A percentile compares a stretch with the other conserved stretches of the same genome.
Conservation (phyloP, 2,113 vertebrate genomes). For the Pseudorasbora parva region DNA sequence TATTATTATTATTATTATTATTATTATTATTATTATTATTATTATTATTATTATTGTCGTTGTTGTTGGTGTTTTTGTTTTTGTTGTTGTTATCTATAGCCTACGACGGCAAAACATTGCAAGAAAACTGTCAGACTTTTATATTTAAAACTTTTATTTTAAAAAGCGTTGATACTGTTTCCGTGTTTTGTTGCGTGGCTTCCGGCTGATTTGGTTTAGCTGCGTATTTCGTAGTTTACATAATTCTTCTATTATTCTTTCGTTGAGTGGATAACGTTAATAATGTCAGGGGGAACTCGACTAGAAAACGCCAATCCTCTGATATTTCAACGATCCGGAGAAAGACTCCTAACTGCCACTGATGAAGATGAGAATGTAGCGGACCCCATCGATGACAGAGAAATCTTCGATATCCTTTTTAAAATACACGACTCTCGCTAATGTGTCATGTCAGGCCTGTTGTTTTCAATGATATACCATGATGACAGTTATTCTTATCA, state of each 20-base stretch:
- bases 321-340: slow-evolving; percentile 80
- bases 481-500: background rate
- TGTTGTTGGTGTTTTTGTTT: too few relatives aligned
- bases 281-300: slow-evolving; percentile 61
- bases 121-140: background rate
- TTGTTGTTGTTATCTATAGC: background rate
- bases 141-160: slow-evolving; percentile 11
- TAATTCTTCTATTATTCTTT: background rate
- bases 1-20: too few relatives aligned
- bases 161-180: background rate
- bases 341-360: slow-evolving; percentile 77
- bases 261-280: background rate
- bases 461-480: background rate
- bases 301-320: slow-evolving; percentile 85
- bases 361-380: slow-evolving; percentile 82
- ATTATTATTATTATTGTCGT: background rate
- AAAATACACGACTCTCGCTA: background rate
- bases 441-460: background rate
- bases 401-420: slow-evolving; percentile 87
- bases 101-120: too few relatives aligned
- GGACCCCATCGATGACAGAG: slow-evolving; percentile 81
- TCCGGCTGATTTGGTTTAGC: background rate
- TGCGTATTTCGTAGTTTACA: too few relatives aligned
- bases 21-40: too few relatives aligned
- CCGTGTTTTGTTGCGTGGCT: background rate